phyloP scores from a whole-genome alignment of 2,888 invertebrate genomes.

The Mamestra brassicae region DNA sequence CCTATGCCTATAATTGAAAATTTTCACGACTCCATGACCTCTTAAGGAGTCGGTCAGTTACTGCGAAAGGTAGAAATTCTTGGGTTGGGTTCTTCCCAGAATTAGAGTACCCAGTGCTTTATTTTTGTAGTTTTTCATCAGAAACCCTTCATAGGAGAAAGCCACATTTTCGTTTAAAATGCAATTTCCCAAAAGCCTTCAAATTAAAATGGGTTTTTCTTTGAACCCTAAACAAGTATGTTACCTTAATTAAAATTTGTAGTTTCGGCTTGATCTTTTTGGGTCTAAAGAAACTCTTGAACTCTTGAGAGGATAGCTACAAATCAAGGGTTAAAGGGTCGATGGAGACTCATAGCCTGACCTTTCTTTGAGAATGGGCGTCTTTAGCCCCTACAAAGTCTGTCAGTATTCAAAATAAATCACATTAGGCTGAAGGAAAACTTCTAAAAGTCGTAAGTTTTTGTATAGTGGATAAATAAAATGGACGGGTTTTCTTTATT shows the following conservation, averaged over 20 bases:
- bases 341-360: slow-evolving; percentile 27
- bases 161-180: background rate
- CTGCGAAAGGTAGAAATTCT: background rate
- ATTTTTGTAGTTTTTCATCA: background rate
- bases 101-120: background rate
- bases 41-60: background rate
- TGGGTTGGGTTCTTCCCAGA: background rate
- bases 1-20: too few species aligned
- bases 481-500: slow-evolving; percentile 23
- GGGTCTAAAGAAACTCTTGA: slow-evolving; percentile 14
- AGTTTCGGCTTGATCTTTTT: background rate
- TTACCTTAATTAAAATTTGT: slow-evolving; percentile 12
- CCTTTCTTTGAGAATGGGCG: slow-evolving; percentile 25
- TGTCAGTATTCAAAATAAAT: slow-evolving; percentile 35
- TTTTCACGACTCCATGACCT: background rate
- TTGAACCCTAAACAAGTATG: slow-evolving; percentile 4
- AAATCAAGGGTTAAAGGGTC: slow-evolving; percentile 35
- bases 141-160: background rate
- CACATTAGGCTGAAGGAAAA: slow-evolving; percentile 20
- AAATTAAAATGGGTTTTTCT: slow-evolving; percentile 20
- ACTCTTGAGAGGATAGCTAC: slow-evolving; percentile 20
- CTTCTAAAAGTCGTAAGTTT: slow-evolving; percentile 2
- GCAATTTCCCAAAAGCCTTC: background rate
- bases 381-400: background rate
- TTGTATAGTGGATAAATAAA: slow-evolving; percentile 29